Percentiles rank a stretch among this genome's conserved stretches.
These are phyloP conservation scores for Diarsia mendica DNA, from an alignment of 2,888 invertebrate genomes.

Conservation along the genomic window DNA sequence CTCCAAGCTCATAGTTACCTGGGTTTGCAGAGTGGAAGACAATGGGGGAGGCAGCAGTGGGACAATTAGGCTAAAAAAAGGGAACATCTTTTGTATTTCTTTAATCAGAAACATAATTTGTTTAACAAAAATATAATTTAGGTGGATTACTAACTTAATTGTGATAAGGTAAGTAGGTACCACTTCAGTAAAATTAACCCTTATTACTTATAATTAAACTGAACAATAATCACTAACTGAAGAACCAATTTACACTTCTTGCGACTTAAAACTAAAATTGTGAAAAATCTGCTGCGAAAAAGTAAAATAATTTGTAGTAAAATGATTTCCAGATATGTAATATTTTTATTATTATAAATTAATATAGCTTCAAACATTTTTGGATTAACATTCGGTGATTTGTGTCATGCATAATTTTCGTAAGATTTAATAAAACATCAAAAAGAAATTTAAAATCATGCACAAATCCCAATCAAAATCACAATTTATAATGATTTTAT, in stretches of 20 bases:
- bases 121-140: conserved; percentile 61
- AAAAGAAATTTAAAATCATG: conserved; percentile 15
- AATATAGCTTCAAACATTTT: conserved; percentile 38
- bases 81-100: conserved; percentile 13
- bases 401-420: conserved; percentile 25
- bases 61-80: too few relatives aligned
- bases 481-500: conserved; percentile 43
- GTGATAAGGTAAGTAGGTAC: conserved; percentile 34
- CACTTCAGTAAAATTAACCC: conserved; percentile 23
- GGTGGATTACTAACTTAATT: conserved; percentile 44
- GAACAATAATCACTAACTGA: conserved; percentile 4
- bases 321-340: conserved; percentile 1
- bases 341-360: conserved; percentile 32
- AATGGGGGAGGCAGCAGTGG: too few relatives aligned
- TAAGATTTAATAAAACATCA: conserved; percentile 13
- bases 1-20: neutral
- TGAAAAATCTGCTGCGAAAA: neutral
- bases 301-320: neutral
- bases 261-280: conserved; percentile 24
- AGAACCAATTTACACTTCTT: conserved; percentile 1
- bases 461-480: conserved; percentile 51
- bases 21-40: neutral
- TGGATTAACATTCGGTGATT: conserved; percentile 42
- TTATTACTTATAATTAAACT: conserved; percentile 21
- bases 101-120: conserved; percentile 51